phyloP scores from a whole-genome alignment of 92 coral and sea anemone species.

The Ricordea florida region DNA sequence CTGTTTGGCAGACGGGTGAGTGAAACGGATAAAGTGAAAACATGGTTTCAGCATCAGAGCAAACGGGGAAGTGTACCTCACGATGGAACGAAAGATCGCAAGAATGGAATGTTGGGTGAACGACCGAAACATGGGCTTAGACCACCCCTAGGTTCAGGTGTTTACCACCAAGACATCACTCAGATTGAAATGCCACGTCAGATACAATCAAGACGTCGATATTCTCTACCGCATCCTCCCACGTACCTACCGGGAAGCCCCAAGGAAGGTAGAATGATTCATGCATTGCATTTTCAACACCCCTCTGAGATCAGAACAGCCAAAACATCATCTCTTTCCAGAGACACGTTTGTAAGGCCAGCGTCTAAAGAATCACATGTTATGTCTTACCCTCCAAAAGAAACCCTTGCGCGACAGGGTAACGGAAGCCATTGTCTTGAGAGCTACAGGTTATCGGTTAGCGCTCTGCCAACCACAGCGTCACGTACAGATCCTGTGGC shows the following conservation, averaged over 20 bases:
- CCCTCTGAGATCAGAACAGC: too few species aligned
- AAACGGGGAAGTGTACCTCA: background rate
- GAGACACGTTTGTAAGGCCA: too few species aligned
- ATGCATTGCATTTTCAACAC: background rate
- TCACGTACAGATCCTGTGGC: conserved; percentile 14
- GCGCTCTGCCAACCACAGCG: conserved; percentile 1
- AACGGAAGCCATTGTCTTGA: background rate
- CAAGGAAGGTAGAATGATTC: conserved; percentile 16
- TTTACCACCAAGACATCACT: background rate
- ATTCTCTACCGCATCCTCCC: conserved; percentile 31
- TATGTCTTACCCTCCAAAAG: too few species aligned
- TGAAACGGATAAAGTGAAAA: conserved; percentile 1
- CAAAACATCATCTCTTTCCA: background rate
- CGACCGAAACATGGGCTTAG: too few species aligned
- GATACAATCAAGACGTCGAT: conserved; percentile 16
- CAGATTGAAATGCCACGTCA: conserved; percentile 11
- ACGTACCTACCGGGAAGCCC: conserved; percentile 25
- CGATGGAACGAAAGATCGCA: too few species aligned
- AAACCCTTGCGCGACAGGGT: background rate
- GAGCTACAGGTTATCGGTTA: conserved; percentile 17
- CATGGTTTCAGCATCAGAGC: background rate
- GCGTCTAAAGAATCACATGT: too few species aligned
- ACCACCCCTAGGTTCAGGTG: too few species aligned
- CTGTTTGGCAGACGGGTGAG: background rate
- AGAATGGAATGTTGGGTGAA: too few species aligned